phyloP scores from a whole-genome alignment of 2,888 invertebrate species.

The Dryobota labecula region DNA sequence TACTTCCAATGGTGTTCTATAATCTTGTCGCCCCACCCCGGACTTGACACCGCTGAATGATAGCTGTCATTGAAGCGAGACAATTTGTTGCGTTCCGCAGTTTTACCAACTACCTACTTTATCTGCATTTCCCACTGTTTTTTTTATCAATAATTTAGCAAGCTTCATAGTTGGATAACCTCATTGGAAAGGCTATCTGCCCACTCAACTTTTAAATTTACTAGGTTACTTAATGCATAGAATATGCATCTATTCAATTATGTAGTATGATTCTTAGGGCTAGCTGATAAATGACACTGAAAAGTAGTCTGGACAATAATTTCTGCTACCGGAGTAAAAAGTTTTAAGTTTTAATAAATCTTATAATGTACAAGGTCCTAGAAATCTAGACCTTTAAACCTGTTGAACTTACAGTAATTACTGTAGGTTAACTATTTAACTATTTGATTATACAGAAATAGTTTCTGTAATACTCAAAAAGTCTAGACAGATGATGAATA shows the following conservation, averaged over 20 bases:
- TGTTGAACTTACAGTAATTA: background rate
- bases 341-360: background rate
- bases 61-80: conserved; percentile 83
- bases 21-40: conserved; percentile 87
- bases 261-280: background rate
- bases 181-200: conserved; percentile 53
- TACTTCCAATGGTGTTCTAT: conserved; percentile 71
- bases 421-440: no score
- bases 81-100: conserved; percentile 81
- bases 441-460: no score
- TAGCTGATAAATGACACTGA: background rate
- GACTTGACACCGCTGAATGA: conserved; percentile 80
- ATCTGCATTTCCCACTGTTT: conserved; percentile 60
- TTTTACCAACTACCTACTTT: conserved; percentile 68
- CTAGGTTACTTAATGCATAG: background rate
- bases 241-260: conserved; percentile 5
- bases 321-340: background rate
- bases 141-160: conserved; percentile 63
- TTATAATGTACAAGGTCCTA: background rate
- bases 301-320: background rate
- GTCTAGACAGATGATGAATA: no score
- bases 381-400: background rate
- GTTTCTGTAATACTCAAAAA: no score
- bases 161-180: conserved; percentile 65
- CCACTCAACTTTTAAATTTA: conserved; percentile 34